phyloP scores from a whole-genome alignment of 2,888 invertebrate genomes.

The Romanomermis culicivorax region DNA sequence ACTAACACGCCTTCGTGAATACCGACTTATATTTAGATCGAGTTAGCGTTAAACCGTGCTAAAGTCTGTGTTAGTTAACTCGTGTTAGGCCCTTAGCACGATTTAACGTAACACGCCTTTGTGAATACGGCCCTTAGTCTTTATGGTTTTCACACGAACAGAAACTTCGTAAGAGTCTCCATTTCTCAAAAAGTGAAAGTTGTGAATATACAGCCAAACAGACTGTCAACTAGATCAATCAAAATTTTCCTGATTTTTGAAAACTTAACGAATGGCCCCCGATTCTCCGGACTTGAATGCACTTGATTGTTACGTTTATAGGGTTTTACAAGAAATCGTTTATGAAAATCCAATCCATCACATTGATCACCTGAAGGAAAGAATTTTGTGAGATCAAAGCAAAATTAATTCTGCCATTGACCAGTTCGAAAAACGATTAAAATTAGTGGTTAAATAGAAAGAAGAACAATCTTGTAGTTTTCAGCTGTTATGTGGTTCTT shows the following conservation, averaged over 20 bases:
- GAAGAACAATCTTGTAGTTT: not conserved
- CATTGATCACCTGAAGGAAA: not conserved
- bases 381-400: not conserved
- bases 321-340: not conserved
- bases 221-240: not conserved
- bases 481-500: too few relatives aligned
- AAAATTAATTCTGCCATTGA: not conserved
- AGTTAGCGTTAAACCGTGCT: too few relatives aligned
- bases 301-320: not conserved
- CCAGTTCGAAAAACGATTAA: not conserved
- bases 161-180: not conserved
- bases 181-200: not conserved
- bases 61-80: too few relatives aligned
- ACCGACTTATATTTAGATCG: too few relatives aligned
- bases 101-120: too few relatives aligned
- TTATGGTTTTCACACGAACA: too few relatives aligned
- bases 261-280: not conserved
- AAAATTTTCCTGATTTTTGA: not conserved
- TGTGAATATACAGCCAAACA: not conserved
- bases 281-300: not conserved
- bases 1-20: too few relatives aligned
- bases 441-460: not conserved
- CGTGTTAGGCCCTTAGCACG: too few relatives aligned
- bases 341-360: not conserved
- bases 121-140: too few relatives aligned